These are phyloP conservation scores for Andrena hattorfiana DNA, from an alignment of 2,888 invertebrate species.

Conservation along the genomic window DNA sequence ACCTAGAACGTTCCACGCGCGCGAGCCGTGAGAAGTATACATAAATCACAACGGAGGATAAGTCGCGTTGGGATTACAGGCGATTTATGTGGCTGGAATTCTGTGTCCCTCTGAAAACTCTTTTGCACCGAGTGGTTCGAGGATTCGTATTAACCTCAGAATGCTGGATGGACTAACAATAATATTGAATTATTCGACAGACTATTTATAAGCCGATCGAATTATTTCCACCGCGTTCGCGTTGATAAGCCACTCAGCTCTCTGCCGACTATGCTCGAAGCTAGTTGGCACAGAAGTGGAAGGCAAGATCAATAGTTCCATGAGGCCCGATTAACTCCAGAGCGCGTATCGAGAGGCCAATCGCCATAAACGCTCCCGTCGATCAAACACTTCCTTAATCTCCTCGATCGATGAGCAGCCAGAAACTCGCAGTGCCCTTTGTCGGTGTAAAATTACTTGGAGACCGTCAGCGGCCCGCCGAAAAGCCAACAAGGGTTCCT, in stretches of 20 bases:
- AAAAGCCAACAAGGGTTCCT: constrained; percentile 35
- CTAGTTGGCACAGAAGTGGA: too few species aligned
- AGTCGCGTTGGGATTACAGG: constrained; percentile 38
- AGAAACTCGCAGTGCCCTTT: background rate
- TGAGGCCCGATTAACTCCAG: too few species aligned
- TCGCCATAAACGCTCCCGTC: constrained; percentile 7
- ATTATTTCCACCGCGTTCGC: background rate
- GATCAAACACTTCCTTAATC: constrained; percentile 2
- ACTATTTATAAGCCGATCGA: background rate
- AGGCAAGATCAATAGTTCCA: too few species aligned
- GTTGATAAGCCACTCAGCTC: too few species aligned
- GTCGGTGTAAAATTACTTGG: constrained; percentile 24
- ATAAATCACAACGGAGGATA: constrained; percentile 42
- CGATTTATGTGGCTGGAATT: constrained; percentile 35
- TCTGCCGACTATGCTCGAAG: too few species aligned
- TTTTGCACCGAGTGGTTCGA: background rate
- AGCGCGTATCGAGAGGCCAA: background rate
- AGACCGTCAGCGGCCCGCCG: constrained; percentile 20
- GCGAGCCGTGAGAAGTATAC: constrained; percentile 1
- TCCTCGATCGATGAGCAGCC: background rate
- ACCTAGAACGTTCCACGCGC: background rate
- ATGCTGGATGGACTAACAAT: background rate
- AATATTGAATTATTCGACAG: background rate
- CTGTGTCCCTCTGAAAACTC: constrained; percentile 1
- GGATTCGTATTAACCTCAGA: background rate